These are phyloP conservation scores for Bufotes viridis DNA, from an alignment of 2,797 vertebrate genomes.

Conservation along the genomic window DNA sequence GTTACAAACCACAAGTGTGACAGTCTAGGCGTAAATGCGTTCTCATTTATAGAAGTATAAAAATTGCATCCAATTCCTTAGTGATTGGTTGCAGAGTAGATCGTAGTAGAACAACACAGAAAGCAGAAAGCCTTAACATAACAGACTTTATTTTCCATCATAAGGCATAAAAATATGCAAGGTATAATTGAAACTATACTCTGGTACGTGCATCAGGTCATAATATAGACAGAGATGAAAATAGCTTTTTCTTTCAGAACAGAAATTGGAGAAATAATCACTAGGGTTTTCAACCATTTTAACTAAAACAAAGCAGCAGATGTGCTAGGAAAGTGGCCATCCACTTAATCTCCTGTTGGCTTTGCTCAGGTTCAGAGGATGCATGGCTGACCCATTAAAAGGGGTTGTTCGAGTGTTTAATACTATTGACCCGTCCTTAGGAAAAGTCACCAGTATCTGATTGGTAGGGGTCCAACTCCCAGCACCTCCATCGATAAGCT, in stretches of 20 bases:
- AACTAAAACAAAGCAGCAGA: neutral
- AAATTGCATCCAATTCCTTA: conserved; percentile 58
- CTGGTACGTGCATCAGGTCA: neutral
- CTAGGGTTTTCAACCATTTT: neutral
- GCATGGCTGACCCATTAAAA: neutral
- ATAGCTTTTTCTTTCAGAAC: neutral
- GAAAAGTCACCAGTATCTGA: no score
- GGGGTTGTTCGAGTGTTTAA: no score
- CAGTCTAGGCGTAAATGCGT: conserved; percentile 50
- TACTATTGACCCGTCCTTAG: no score
- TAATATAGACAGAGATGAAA: neutral
- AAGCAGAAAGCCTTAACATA: conserved; percentile 42
- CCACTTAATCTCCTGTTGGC: neutral
- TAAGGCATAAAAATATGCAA: neutral
- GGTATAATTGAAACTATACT: neutral
- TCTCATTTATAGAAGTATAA: conserved; percentile 59
- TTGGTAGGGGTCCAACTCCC: no score
- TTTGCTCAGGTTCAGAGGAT: neutral
- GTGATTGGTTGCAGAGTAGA: conserved; percentile 46
- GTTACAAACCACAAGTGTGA: conserved; percentile 58
- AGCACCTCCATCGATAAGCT: no score
- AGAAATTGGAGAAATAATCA: neutral
- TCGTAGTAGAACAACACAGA: conserved; percentile 9
- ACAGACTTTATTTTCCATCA: conserved; percentile 4
- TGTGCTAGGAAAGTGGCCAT: neutral